These are phyloP conservation scores for Pocillopora meandrina DNA, from an alignment of 92 coral and sea anemone species.

Conservation along the genomic window DNA sequence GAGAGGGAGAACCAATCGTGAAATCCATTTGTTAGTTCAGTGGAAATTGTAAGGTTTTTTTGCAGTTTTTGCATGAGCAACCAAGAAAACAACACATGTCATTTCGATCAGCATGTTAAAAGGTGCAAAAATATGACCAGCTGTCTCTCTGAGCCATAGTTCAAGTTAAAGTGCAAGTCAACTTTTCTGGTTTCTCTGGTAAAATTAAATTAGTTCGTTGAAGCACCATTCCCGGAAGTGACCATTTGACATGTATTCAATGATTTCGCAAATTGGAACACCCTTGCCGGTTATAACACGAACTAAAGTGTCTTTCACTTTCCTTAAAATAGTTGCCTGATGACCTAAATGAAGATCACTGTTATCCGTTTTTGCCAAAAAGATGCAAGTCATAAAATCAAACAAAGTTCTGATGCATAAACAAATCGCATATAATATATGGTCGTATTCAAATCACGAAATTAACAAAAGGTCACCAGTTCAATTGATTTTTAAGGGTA, in stretches of 20 bases:
- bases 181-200: neutral
- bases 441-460: neutral
- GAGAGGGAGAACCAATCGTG: too few relatives aligned
- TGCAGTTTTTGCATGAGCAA: too few relatives aligned
- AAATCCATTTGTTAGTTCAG: too few relatives aligned
- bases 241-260: conserved; percentile 15
- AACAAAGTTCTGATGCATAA: neutral
- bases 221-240: neutral
- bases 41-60: too few relatives aligned
- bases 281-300: conserved; percentile 19
- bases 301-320: neutral
- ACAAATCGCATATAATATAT: neutral
- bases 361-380: neutral
- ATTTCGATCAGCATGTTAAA: neutral
- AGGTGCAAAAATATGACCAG: too few relatives aligned
- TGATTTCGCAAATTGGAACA: neutral
- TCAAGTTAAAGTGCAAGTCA: neutral
- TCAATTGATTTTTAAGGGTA: conserved; percentile 27
- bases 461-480: conserved; percentile 30
- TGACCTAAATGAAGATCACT: too few relatives aligned
- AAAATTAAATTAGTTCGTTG: neutral
- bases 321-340: neutral
- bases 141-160: too few relatives aligned
- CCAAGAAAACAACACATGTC: neutral
- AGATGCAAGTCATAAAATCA: neutral